Conservation (phyloP, 2,888 invertebrate species). For the Elegia similella region DNA sequence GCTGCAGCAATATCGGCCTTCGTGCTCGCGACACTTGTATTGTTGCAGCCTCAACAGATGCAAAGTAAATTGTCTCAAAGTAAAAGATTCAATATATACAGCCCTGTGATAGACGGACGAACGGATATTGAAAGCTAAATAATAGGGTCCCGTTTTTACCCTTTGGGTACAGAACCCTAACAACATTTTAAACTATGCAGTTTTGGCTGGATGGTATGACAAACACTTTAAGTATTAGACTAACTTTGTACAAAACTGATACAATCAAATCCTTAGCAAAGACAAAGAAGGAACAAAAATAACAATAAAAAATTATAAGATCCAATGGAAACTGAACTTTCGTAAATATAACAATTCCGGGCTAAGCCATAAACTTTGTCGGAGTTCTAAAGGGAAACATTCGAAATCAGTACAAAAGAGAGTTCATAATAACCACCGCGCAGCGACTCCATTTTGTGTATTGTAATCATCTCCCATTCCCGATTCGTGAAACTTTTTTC, state of each 20-base stretch:
- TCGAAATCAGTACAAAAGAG: conserved; percentile 70
- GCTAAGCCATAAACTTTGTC: conserved; percentile 55
- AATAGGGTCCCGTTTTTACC: too few relatives aligned
- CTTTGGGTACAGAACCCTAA: too few relatives aligned
- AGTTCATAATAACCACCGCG: conserved; percentile 65
- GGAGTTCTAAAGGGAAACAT: conserved; percentile 65
- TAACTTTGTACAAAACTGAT: conserved; percentile 21
- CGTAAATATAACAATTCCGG: conserved; percentile 49
- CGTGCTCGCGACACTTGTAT: too few relatives aligned
- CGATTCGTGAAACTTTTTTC: conserved; percentile 77
- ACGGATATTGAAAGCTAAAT: too few relatives aligned
- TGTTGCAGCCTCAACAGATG: too few relatives aligned
- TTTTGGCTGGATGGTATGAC: neutral
- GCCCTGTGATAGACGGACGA: too few relatives aligned
- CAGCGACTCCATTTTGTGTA: conserved; percentile 73
- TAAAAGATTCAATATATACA: too few relatives aligned
- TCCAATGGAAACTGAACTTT: conserved; percentile 62
- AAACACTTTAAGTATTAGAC: neutral
- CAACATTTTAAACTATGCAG: too few relatives aligned
- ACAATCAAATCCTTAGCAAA: conserved; percentile 27
- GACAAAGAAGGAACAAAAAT: conserved; percentile 37
- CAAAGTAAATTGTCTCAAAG: too few relatives aligned
- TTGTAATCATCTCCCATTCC: conserved; percentile 75
- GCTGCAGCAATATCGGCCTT: too few relatives aligned
- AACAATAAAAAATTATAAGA: conserved; percentile 58